Base-by-base conservation (phyloP, 1,140 invertebrate species). In the Zophobas atratus region DNA sequence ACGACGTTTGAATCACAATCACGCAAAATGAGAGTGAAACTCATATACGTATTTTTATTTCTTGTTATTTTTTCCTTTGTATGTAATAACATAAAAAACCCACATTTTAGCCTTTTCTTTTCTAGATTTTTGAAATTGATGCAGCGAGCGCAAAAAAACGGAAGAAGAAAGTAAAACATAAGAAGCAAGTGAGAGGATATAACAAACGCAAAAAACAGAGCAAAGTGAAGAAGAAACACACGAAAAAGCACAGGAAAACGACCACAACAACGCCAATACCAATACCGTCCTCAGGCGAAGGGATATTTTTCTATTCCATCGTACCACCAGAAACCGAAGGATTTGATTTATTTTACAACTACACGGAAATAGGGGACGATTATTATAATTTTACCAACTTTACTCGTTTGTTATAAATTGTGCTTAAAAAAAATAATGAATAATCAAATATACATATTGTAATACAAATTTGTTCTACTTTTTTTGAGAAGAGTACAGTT, bases 141-240 rank as follows among this genome's bases (percentile, higher is more conserved):
- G 53, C 53, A 20, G 53, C 53, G 1, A 34, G 20, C 20, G 20
- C 51, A 5, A 55, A 55, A 33, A 55, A 34, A 55, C n/a, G 1
- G 49, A 51, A 55, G 6, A 55, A 55, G 53, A 55, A 55, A 55
- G 53, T 55, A 2, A 55, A 55, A 32, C 1, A 6, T 5, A 55
- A 55, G 51, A 55, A 55, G 20, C 20, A 8, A 32, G 1, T 20
- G 35, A 55, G 35, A 55, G 35, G 35, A 34, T 55, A 34, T 34
- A 46, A 46, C 43, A 46, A 46, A 46, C 3, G 8, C 43, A 8
- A 46, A 46, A 46, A 46, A 46, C 20, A 20, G 43, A 46, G 8
- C 3, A 46, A 3, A 46, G 43, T 46, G 8, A 46, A 46, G 43
- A 46, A 55, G 32, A 55, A 55, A 55, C n/a, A 1, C 0, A 34